Conservation (phyloP, 2,888 invertebrate species). For the Norana najaformis region DNA sequence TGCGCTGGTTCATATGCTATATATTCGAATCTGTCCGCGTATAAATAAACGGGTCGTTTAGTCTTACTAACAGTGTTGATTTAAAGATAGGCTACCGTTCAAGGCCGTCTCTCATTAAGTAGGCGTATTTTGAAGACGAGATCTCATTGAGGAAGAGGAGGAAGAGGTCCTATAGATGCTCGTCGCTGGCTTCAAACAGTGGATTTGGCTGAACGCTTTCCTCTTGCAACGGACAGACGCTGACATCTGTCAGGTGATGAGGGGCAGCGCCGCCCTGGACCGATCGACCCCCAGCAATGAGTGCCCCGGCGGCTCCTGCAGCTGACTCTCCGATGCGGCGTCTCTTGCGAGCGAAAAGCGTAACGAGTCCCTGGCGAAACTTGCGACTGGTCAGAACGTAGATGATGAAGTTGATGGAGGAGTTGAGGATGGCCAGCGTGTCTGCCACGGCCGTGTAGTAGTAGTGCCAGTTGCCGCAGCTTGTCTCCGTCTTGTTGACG, state of each 20-base stretch:
- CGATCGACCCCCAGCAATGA: background rate
- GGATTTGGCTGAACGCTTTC: background rate
- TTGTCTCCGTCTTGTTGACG: constrained; percentile 36
- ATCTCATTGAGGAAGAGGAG: background rate
- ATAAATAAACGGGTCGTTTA: background rate
- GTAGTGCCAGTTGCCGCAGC: constrained; percentile 46
- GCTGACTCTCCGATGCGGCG: background rate
- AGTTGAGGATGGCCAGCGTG: constrained; percentile 44
- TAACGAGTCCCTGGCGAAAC: constrained; percentile 38
- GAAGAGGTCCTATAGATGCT: background rate
- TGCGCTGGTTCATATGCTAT: background rate
- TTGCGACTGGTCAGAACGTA: constrained; percentile 44
- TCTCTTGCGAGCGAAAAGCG: background rate
- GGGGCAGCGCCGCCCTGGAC: background rate
- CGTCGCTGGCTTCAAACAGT: background rate
- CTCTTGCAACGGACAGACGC: background rate
- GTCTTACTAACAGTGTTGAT: background rate
- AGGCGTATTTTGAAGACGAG: background rate
- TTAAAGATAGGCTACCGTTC: background rate
- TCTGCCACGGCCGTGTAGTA: constrained; percentile 47
- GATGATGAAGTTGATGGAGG: constrained; percentile 46
- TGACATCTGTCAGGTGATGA: background rate
- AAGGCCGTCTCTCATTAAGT: background rate
- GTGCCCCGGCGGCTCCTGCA: background rate
- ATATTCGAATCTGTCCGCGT: background rate